phyloP scores from a whole-genome alignment of 2,888 invertebrate genomes.

The Endotricha flammealis region DNA sequence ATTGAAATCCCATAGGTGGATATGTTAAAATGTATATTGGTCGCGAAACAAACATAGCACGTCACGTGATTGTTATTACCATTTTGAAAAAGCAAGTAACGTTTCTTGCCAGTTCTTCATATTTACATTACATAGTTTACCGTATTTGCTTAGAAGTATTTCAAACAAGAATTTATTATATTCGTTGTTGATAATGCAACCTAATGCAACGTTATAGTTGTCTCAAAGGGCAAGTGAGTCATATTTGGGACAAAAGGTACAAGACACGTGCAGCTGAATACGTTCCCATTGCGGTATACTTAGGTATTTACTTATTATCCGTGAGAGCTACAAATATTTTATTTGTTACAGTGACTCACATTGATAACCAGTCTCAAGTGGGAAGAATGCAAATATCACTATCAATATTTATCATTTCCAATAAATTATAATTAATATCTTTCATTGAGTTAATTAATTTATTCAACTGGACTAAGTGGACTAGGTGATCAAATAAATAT shows the following conservation, averaged over 20 bases:
- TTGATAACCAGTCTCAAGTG: conserved; percentile 5
- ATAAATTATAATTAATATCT: conserved; percentile 1
- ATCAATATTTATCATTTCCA: conserved; percentile 4
- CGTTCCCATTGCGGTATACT: conserved; percentile 12
- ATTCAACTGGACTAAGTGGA: no score
- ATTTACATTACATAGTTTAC: no score
- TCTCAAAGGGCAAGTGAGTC: conserved; percentile 4
- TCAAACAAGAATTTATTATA: no score
- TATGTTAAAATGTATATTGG: no score
- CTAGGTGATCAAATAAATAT: no score
- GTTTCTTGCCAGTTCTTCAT: no score
- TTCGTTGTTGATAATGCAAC: no score
- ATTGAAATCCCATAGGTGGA: no score
- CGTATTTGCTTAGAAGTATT: no score
- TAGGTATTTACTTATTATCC: conserved; percentile 4
- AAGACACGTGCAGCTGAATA: conserved; percentile 15
- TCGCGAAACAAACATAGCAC: no score
- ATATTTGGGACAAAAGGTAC: conserved; percentile 6
- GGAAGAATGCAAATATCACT: background rate
- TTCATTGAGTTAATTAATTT: background rate
- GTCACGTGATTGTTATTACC: no score
- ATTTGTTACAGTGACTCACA: background rate
- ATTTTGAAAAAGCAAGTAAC: no score
- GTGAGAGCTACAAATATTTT: conserved; percentile 7
- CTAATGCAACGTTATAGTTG: conserved; percentile 30